Evolutionary conservation across 2,888 invertebrate species (phyloP), one percentile per base, ranked within the genome.

Genomic region (Drosophila formosana): DNA sequence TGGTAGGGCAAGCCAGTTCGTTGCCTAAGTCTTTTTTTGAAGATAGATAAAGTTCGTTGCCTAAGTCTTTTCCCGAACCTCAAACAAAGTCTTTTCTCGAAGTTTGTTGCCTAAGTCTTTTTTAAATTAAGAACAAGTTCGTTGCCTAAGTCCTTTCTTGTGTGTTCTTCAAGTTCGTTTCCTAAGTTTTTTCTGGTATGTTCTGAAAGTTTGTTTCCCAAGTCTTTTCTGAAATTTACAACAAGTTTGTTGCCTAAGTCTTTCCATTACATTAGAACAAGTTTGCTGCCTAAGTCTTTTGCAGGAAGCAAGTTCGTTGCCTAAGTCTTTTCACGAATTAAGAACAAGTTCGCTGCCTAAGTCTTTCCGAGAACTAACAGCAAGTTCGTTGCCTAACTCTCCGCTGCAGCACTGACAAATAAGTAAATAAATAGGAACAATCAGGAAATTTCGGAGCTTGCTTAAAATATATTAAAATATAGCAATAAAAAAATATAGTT

Each of bases 191-290:
- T 28, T 28, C 28, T 28, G 3, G 28, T 5, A 3, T 28, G 6
- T 6, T 28, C 4, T 5, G 28, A 50, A 23, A 65, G 77, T 78
- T 80, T 61, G 79, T 69, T 50, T 70, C 75, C 65, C 67, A 58
- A 81, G 78, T 81, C 81, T 82, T 82, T 80, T 18, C 26, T n/a
- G 30, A 7, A 4, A 7, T 30, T 30, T 6, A n/a, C 11, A 88
- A 87, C 89, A 81, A 87, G 87, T 81, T 85, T 67, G 89, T 88
- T 86, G 88, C 78, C 87, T 70, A 86, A 84, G 84, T 88, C 88
- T 82, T 83, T 88, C 80, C 76, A 86, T 82, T 5, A 28, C 4
- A 6, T 30, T 2, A 2, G 30, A 30, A 6, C 30, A 30, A 4
- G 30, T 30, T 30, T 6, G 39, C 11, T 41, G n/a, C 39, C 39